Base-by-base conservation (phyloP, 2,113 vertebrate species). In the Phyllostomus discolor region DNA sequence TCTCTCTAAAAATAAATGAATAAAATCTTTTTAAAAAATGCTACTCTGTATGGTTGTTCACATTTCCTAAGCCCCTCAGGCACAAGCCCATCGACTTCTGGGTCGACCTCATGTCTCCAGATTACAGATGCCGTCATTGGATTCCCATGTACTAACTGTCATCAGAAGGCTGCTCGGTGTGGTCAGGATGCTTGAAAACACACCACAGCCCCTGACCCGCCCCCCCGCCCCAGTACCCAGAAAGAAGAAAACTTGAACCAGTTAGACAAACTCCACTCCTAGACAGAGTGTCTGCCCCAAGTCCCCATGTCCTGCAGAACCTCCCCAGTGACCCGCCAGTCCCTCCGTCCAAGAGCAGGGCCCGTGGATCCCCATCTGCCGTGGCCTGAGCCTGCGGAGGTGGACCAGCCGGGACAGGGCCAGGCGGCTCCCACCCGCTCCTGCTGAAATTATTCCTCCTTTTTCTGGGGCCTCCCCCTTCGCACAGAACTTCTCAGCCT, bases 281-380 rank as follows among this genome's bases (percentile, higher is more conserved):
- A 46, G 73, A 59, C 4, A 59, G 59, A 28, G 52, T 15, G 5
- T 48, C 70, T 48, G 15, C 26, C 41, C 22, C 24, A 9, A 62
- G 17, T 17, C 41, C 26, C 22, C 41, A 35, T 7, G 6, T 14
- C 24, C 48, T 57, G 48, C 64, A 57, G 24, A 84, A 33, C 57
- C 33, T 46, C 52, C 62, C 22, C 16, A n/a, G 1, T 16, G 28
- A 3, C 16, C 19, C 3, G 4, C 26, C 26, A 66, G 57, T 15
- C 17, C 12, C n/a, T 73, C 31, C 79, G 10, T 82, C 35, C 46
- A 20, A 64, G 24, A 10, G 17, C 33, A 41, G 35, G 48, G 19
- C 46, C 73, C 19, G 0, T 33, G 20, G n/a, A 33, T 35, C 1
- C 9, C 22, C 5, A 14, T n/a, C 5, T 22, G 43, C 4, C 26